Evolutionary conservation across 1,140 invertebrate genomes (phyloP), one percentile per base, ranked within the genome.

Genomic region (Adelges cooleyi): DNA sequence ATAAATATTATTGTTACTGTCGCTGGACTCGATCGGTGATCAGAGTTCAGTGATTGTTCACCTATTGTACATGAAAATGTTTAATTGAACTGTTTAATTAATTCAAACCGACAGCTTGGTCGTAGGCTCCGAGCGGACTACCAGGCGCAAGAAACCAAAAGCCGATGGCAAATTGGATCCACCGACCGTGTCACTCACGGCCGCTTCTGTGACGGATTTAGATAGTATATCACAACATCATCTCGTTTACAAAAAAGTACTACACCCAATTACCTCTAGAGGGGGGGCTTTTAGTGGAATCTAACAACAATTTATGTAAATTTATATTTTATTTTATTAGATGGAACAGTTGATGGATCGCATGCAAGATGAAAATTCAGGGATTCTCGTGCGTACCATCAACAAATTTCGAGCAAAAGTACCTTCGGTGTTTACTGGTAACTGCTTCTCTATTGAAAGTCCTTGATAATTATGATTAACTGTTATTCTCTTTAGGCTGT

Each of bases 351-450:
- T 99, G 20, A 84, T 99, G 18, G 92, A 96, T 70, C 86, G 86
- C 76, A 99, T 99, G 96, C 90, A 98, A 77, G 90, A 96, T 74
- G 92, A 96, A 76, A 83, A 82, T 18, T 84, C 81, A 11, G 96
- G 96, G 17, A 93, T 99, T 2, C 92, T 93, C 2, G 95, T 99
- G 1, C 83, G 87, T 70, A 99, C 96, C 2, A 96, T 99, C 4
- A 99, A 99, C 79, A 95, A 88, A 73, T 98, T 99, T 74, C 95
- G 98, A 89, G 92, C 92, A 40, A 98, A 98, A 81, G 95, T 98
- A 70, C 96, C 96, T 25, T 97, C 93, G 65, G 89, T 92, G 59
- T 92, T 92, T 73, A 90, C 88, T 67, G 87, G 94, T 87, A 75
- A 59, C n/a, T n/a, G n/a, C n/a, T n/a, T n/a, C n/a, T n/a, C n/a